Evolutionary conservation across 1,140 invertebrate species (phyloP), one percentile per base, ranked within the genome.

Genomic region (Halesus radiatus): DNA sequence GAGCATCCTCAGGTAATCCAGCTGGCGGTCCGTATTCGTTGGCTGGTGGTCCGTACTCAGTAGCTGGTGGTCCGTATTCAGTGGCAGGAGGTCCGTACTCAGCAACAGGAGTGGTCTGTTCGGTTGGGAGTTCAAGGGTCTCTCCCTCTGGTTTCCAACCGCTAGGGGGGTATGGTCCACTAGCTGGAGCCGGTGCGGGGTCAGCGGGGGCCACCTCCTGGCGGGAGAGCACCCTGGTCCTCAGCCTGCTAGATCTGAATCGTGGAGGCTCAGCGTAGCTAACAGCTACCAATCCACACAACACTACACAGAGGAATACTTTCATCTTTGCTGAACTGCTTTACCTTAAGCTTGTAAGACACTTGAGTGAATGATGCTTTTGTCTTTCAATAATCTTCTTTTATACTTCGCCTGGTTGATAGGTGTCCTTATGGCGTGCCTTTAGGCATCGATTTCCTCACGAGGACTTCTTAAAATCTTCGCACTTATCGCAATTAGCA

Each of bases 21-120:
- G 22, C 70, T 15, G 70, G 50, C 3, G 70, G 50, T 7, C 70
- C 70, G 26, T 74, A 74, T 15, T 74, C 70, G 15, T 13, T 15
- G 20, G 23, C 18, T 3, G 58, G 74, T 10, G 74, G 54, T 10
- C 54, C 74, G 56, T 74, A 74, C 22, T 56, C 50, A 15, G 5
- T 18, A 8, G 84, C 85, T 20, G 89, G 89, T 0, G 87, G 79
- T 18, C 88, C 89, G 10, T 90, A 90, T 22, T 85, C 85, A 0
- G 66, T 18, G n/a, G 66, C 66, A 20, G 66, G 66, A 3, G 66
- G 32, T 4, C 32, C 32, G 23, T 70, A 70, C 10, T 45, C 66
- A 18, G 86, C 86, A 4, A 85, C 79, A 0, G 88, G 89, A 6
- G 86, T 85, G 15, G 82, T 74, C 84, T 88, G 85, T 54, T 87